Evolutionary conservation across 2,888 invertebrate genomes (phyloP).

Genomic region (Hedya salicella): DNA sequence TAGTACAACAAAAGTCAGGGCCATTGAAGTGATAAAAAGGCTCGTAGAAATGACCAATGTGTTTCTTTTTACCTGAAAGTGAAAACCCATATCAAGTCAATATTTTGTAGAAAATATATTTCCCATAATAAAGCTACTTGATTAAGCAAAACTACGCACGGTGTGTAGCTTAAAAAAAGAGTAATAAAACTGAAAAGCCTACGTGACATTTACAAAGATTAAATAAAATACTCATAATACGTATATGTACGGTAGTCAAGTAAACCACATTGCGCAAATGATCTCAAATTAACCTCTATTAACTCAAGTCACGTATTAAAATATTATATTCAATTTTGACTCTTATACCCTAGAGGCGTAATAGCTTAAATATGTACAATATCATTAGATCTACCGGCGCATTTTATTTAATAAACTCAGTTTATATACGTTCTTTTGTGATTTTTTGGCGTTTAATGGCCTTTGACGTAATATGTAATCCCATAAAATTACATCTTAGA

Average conservation of each 20-base stretch:
- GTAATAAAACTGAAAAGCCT: conserved; percentile 10
- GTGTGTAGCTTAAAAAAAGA: conserved; percentile 6
- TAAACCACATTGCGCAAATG: conserved; percentile 30
- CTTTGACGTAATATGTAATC: conserved; percentile 18
- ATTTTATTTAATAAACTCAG: conserved; percentile 23
- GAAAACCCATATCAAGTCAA: too few relatives aligned
- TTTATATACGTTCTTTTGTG: not conserved
- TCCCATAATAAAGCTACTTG: not conserved
- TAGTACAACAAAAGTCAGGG: too few relatives aligned
- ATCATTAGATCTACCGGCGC: not conserved
- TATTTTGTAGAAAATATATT: too few relatives aligned
- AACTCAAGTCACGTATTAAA: conserved; percentile 8
- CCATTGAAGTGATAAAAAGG: too few relatives aligned
- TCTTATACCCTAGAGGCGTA: not conserved
- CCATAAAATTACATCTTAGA: conserved; percentile 5
- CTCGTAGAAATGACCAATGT: too few relatives aligned
- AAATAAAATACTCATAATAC: conserved; percentile 6
- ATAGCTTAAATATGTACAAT: not conserved
- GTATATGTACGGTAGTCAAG: conserved; percentile 24
- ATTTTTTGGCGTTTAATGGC: conserved; percentile 5
- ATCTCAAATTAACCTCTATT: conserved; percentile 22
- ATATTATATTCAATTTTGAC: not conserved
- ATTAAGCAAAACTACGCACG: not conserved
- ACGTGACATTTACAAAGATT: conserved; percentile 23
- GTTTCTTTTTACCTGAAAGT: too few relatives aligned